Percentiles rank a stretch among this genome's conserved stretches.
phyloP scores from a whole-genome alignment of 2,797 vertebrate genomes.

The Melopsittacus undulatus region DNA sequence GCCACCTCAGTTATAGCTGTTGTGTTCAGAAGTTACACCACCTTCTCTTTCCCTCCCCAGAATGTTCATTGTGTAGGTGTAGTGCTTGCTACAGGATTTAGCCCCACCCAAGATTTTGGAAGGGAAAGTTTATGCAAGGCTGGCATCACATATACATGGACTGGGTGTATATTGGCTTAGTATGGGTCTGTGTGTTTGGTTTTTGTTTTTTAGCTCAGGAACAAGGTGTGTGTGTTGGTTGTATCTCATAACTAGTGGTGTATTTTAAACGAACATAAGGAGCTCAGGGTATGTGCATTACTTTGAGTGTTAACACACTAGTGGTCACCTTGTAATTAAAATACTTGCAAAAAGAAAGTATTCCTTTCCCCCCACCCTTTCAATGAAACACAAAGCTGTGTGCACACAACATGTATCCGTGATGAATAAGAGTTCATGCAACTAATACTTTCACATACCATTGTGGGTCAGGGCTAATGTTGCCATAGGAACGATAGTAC shows the following conservation, averaged over 20 bases:
- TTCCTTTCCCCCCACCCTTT: background rate
- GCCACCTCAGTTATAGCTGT: background rate
- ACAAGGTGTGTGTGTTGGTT: background rate
- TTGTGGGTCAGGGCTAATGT: background rate
- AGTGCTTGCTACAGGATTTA: background rate
- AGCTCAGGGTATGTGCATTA: background rate
- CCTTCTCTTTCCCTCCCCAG: background rate
- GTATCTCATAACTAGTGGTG: background rate
- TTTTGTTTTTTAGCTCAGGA: background rate
- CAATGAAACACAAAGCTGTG: background rate
- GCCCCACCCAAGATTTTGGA: background rate
- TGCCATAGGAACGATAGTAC: slow-evolving; percentile 13
- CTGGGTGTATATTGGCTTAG: background rate
- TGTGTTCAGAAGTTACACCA: background rate
- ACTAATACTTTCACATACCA: background rate
- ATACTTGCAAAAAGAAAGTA: background rate
- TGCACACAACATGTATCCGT: background rate
- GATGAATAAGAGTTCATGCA: background rate
- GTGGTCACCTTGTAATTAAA: background rate
- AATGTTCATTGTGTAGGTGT: background rate
- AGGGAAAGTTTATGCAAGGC: background rate
- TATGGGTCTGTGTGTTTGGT: background rate
- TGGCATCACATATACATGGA: background rate
- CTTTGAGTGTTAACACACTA: background rate
- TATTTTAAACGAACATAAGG: background rate